Percentiles rank a stretch among this genome's conserved stretches.
phyloP scores from a whole-genome alignment of 1,140 invertebrate genomes.

The Ceratosolen fusciceps region DNA sequence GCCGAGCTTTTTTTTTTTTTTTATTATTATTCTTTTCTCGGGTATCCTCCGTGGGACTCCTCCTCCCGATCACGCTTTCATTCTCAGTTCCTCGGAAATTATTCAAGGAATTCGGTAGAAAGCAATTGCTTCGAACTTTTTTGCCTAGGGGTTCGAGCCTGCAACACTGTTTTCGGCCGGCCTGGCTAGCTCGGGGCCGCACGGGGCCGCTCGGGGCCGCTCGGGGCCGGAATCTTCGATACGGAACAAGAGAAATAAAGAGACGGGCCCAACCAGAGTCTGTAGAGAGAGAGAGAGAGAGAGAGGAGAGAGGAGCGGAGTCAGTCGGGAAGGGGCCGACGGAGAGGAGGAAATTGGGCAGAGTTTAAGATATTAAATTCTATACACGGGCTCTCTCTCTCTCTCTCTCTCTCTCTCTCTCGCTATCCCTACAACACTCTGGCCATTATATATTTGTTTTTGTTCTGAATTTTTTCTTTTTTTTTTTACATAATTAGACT shows the following conservation, averaged over 20 bases:
- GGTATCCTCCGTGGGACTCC: too few species aligned
- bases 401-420: too few species aligned
- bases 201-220: not conserved
- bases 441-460: too few species aligned
- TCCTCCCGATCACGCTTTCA: conserved; percentile 3
- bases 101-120: conserved; percentile 20
- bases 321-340: too few species aligned
- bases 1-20: too few species aligned
- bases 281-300: not conserved
- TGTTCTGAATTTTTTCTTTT: too few species aligned
- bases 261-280: not conserved
- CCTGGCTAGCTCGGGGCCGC: not conserved
- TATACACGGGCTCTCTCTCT: not conserved
- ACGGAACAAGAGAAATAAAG: conserved; percentile 1
- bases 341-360: conserved; percentile 9
- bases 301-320: too few species aligned
- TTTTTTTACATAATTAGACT: too few species aligned
- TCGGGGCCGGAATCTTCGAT: not conserved
- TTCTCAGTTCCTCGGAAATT: conserved; percentile 25
- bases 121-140: conserved; percentile 4
- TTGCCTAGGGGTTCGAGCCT: conserved; percentile 12
- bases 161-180: not conserved
- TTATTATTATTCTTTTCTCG: too few species aligned
- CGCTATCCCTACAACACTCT: too few species aligned
- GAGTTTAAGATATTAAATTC: conserved; percentile 16